Conservation (phyloP, 2,797 vertebrate species). For the Melanitta fusca region DNA sequence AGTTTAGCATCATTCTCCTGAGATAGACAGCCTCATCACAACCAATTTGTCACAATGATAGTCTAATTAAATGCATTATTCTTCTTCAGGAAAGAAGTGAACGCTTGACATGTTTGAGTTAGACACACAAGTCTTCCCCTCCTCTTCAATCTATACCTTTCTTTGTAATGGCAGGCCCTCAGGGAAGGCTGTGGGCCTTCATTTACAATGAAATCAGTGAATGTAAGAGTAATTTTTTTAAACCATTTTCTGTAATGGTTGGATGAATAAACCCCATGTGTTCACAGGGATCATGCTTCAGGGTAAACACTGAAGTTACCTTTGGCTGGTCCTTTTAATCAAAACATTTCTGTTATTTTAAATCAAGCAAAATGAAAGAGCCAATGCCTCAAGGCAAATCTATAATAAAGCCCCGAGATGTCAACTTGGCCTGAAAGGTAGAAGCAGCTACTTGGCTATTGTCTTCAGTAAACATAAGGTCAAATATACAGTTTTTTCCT, state of each 20-base stretch:
- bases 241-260: slow-evolving; percentile 47
- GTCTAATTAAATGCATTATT: slow-evolving; percentile 80
- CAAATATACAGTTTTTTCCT: background rate
- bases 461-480: background rate
- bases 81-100: slow-evolving; percentile 63
- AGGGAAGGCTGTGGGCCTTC: slow-evolving; percentile 54
- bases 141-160: slow-evolving; percentile 21
- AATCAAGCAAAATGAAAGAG: slow-evolving; percentile 46
- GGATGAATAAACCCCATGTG: slow-evolving; percentile 59
- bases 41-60: slow-evolving; percentile 78
- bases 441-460: background rate
- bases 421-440: background rate
- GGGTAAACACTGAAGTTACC: slow-evolving; percentile 57
- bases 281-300: background rate
- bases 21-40: slow-evolving; percentile 73
- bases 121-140: slow-evolving; percentile 39
- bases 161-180: slow-evolving; percentile 30
- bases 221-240: background rate
- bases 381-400: background rate
- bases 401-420: background rate
- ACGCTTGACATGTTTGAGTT: slow-evolving; percentile 63
- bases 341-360: slow-evolving; percentile 40
- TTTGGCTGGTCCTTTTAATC: slow-evolving; percentile 61
- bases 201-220: slow-evolving; percentile 52
- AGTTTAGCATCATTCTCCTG: slow-evolving; percentile 74